Evolutionary conservation across 1,140 invertebrate genomes (phyloP).

Genomic region (Sesamia nonagrioides): DNA sequence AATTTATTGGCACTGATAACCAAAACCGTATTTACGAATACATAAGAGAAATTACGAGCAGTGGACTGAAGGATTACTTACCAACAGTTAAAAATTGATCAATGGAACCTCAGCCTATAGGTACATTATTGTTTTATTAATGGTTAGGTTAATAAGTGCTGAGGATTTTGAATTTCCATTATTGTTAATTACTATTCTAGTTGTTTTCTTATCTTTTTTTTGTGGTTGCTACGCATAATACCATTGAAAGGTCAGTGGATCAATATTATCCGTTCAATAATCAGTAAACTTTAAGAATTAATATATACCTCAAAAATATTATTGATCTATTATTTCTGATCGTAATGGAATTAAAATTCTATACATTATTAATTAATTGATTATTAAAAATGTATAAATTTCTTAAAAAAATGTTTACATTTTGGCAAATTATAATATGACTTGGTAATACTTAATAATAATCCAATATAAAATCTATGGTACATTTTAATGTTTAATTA

Average conservation of each 20-base stretch:
- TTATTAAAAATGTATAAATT: slow-evolving; percentile 34
- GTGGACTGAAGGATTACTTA: too few relatives aligned
- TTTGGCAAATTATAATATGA: slow-evolving; percentile 30
- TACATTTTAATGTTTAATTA: slow-evolving; percentile 28
- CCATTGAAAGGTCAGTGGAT: slow-evolving; percentile 24
- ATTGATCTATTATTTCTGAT: slow-evolving; percentile 35
- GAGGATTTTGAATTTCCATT: slow-evolving; percentile 10
- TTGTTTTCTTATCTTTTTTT: background rate
- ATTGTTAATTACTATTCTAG: slow-evolving; percentile 20
- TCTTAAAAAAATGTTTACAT: slow-evolving; percentile 30
- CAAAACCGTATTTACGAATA: background rate
- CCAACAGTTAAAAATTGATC: too few relatives aligned
- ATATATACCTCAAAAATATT: slow-evolving; percentile 36
- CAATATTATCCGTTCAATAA: slow-evolving; percentile 26
- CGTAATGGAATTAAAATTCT: slow-evolving; percentile 36
- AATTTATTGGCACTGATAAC: too few relatives aligned
- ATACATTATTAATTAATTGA: slow-evolving; percentile 23
- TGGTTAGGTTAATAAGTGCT: background rate
- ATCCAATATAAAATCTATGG: slow-evolving; percentile 40
- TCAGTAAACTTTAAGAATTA: slow-evolving; percentile 29
- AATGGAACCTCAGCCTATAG: slow-evolving; percentile 6
- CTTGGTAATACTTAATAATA: slow-evolving; percentile 27
- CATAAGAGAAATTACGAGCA: too few relatives aligned
- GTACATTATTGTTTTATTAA: background rate
- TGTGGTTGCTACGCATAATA: slow-evolving; percentile 13